Evolutionary conservation across 2,888 invertebrate species (phyloP), one percentile per base, ranked within the genome.

Genomic region (Aquatica leii): DNA sequence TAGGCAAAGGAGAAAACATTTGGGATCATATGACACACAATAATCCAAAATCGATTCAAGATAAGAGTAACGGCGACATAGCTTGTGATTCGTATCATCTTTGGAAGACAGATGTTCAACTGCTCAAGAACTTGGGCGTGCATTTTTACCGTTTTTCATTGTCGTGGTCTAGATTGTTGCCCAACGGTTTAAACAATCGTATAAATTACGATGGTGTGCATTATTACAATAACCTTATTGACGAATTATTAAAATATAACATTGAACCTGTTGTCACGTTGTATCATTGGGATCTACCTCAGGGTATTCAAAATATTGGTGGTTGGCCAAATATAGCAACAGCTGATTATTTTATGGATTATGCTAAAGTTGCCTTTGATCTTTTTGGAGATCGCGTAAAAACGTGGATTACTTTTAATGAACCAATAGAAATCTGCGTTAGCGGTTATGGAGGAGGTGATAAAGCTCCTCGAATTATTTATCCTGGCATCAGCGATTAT

Each of bases 271-370:
- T 86, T 43, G 83, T 86, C 5, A 88, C 87, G 0, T 80, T 88
- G 76, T 88, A 87, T 80, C 88, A 89, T 72, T 89, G 87, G 87
- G 88, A 90, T 74, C 80, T 88, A 57, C 89, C 89, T 0, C 85
- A 87, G 71, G 58, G 72, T 1, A 75, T 87, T 6, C 68, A 74
- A 81, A 85, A 87, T 51, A 77, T 87, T 3, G 89, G 89, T 0
- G 89, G 89, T 0, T 89, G 88, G 88, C 83, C 86, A 17, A 90
- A 89, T 74, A 85, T 86, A 0, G 67, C 84, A 9, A 83, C 87
- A 50, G 85, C 84, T 0, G 85, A 87, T 41, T 86, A 86, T 75
- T 90, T 87, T 72, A 82, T 80, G 1, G 85, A 87, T 68, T 89
- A 87, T 59, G 87, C 88, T 0, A 80, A 81, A 71, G 80, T 89